phyloP scores from a whole-genome alignment of 2,797 vertebrate genomes.

The Hapalemur alaotrensis region DNA sequence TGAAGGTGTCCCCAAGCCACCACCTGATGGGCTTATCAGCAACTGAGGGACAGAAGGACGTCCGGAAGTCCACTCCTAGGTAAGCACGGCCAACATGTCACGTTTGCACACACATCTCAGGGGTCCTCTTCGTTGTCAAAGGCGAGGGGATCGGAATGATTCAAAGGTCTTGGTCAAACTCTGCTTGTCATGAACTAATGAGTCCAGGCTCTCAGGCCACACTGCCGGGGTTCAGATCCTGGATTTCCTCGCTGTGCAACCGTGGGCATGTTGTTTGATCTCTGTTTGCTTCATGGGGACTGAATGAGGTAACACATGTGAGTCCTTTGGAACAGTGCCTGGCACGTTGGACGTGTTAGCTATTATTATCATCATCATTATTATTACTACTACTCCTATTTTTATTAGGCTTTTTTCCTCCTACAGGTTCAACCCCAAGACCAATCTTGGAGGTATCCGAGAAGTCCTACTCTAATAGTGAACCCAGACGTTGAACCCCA shows the following conservation, averaged over 20 bases:
- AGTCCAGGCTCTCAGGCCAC: neutral
- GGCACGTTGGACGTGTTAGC: fast-evolving
- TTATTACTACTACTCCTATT: fast-evolving
- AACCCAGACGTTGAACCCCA: neutral
- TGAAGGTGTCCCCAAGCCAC: no score
- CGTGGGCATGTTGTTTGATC: neutral
- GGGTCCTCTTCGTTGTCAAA: neutral
- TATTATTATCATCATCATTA: neutral
- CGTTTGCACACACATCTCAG: neutral
- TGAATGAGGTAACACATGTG: fast-evolving
- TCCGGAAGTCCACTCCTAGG: neutral
- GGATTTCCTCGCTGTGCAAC: fast-evolving
- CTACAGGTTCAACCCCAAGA: neutral
- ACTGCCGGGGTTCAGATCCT: fast-evolving
- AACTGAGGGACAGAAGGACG: neutral
- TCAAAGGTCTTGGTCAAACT: neutral
- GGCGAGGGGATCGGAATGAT: neutral
- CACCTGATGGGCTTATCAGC: neutral
- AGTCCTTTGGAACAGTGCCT: neutral
- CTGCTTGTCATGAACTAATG: neutral
- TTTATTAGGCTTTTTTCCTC: neutral
- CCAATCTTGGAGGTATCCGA: neutral
- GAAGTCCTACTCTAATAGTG: neutral
- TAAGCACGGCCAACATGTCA: neutral
- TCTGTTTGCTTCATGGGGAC: neutral